Evolutionary conservation across 2,888 invertebrate genomes (phyloP).

Genomic region (Hemaris fuciformis): DNA sequence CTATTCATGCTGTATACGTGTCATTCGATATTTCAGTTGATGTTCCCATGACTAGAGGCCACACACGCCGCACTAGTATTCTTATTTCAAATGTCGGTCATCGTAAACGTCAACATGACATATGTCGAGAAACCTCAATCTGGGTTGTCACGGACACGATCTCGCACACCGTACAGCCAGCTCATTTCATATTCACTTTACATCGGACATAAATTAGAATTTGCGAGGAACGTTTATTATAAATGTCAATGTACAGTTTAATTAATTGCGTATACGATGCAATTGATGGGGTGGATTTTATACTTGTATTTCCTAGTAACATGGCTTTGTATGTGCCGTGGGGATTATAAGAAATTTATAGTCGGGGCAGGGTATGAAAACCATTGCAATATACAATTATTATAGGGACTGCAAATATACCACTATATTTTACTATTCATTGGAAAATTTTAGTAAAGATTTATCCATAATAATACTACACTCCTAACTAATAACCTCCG

Average conservation of each 20-base stretch:
- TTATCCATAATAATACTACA: too few species aligned
- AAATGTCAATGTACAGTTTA: constrained; percentile 1
- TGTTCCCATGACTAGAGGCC: constrained; percentile 52
- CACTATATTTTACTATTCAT: too few species aligned
- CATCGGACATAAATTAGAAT: neutral
- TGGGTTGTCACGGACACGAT: neutral
- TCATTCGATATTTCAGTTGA: constrained; percentile 25
- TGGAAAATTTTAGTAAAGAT: too few species aligned
- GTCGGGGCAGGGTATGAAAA: neutral
- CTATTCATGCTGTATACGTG: too few species aligned
- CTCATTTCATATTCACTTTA: constrained; percentile 7
- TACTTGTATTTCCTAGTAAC: neutral
- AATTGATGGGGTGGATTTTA: neutral
- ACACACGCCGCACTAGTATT: constrained; percentile 61
- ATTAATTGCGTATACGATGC: neutral
- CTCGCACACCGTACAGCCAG: neutral
- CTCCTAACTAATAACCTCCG: too few species aligned
- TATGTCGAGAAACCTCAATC: constrained; percentile 27
- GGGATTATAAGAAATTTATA: neutral
- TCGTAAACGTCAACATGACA: constrained; percentile 70
- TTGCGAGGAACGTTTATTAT: constrained; percentile 1
- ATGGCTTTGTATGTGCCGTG: neutral
- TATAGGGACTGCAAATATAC: neutral
- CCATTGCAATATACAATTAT: neutral
- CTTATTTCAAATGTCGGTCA: constrained; percentile 59